Percentiles rank a stretch among this genome's conserved stretches.
Evolutionary conservation across 2,113 vertebrate species (phyloP).

Genomic region (Salvator merianae): DNA sequence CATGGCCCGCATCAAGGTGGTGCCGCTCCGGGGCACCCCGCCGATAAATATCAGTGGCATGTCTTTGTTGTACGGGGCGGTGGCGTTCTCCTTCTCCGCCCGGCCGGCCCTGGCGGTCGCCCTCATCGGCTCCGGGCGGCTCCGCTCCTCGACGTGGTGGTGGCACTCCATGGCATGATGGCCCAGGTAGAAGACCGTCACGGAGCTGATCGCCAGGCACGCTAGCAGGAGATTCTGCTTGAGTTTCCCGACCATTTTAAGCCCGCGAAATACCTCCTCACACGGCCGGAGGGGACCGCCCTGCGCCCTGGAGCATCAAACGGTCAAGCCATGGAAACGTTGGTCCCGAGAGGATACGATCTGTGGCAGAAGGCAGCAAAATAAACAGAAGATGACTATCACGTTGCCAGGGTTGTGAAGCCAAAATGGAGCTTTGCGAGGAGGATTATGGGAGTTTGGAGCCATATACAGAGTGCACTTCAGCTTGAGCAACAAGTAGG

Average conservation of each 20-base stretch:
- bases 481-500: too few species aligned
- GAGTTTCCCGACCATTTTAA: constrained; percentile 91
- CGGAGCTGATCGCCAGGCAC: constrained; percentile 92
- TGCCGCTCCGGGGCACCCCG: constrained; percentile 93
- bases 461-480: too few species aligned
- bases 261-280: constrained; percentile 24
- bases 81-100: constrained; percentile 67
- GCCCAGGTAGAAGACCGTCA: constrained; percentile 93
- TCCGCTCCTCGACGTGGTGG: constrained; percentile 87
- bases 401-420: too few species aligned
- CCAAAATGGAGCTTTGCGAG: too few species aligned
- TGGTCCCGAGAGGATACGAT: constrained; percentile 53
- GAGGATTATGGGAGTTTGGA: too few species aligned
- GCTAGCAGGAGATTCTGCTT: constrained; percentile 95
- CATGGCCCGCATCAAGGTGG: constrained; percentile 96
- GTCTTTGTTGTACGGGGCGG: constrained; percentile 91
- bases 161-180: constrained; percentile 97
- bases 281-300: constrained; percentile 2
- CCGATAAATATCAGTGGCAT: constrained; percentile 97
- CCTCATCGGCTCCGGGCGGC: constrained; percentile 71
- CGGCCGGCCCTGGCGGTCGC: constrained; percentile 73
- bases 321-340: constrained; percentile 63
- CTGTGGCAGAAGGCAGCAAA: constrained; percentile 40
- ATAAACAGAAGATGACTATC: background rate
- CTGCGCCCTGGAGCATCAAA: constrained; percentile 30